Conservation (phyloP, 1,140 invertebrate genomes). For the Rhyacophila brunnea region DNA sequence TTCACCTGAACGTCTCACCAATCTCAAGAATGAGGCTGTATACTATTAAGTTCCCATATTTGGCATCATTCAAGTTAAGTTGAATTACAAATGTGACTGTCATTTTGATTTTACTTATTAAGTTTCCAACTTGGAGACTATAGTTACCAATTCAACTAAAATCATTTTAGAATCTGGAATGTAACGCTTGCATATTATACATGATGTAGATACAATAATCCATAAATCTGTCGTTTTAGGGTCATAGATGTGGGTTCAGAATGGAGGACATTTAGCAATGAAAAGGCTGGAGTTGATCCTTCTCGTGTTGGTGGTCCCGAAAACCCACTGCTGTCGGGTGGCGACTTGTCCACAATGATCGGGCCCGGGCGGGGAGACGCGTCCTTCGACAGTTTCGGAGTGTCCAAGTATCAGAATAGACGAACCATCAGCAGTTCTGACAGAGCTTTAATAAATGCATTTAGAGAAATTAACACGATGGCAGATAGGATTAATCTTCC, state of each 20-base stretch:
- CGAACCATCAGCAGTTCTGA: slow-evolving; percentile 92
- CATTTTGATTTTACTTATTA: too few species aligned
- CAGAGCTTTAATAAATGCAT: slow-evolving; percentile 91
- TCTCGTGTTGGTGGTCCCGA: slow-evolving; percentile 97
- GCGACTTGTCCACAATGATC: slow-evolving; percentile 97
- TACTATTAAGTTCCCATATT: too few species aligned
- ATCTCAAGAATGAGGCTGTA: too few species aligned
- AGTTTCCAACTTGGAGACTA: too few species aligned
- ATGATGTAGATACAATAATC: too few species aligned
- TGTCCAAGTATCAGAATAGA: slow-evolving; percentile 91
- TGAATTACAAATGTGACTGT: too few species aligned
- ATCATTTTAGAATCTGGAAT: too few species aligned
- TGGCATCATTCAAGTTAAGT: too few species aligned
- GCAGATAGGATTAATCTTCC: slow-evolving; percentile 96
- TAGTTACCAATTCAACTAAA: too few species aligned
- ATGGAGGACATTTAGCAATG: slow-evolving; percentile 99
- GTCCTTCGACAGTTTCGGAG: slow-evolving; percentile 78
- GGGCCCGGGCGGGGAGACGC: slow-evolving; percentile 86
- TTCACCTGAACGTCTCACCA: too few species aligned
- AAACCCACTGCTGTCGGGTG: slow-evolving; percentile 93
- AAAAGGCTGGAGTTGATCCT: slow-evolving; percentile 94
- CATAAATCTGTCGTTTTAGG: slow-evolving; percentile 54
- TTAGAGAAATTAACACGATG: slow-evolving; percentile 96
- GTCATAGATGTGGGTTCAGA: slow-evolving; percentile 99
- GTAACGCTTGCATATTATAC: too few species aligned